A percentile compares a stretch with the other conserved stretches of the same genome.
phyloP scores from a whole-genome alignment of 2,888 invertebrate genomes.

The Saturnia japonica region DNA sequence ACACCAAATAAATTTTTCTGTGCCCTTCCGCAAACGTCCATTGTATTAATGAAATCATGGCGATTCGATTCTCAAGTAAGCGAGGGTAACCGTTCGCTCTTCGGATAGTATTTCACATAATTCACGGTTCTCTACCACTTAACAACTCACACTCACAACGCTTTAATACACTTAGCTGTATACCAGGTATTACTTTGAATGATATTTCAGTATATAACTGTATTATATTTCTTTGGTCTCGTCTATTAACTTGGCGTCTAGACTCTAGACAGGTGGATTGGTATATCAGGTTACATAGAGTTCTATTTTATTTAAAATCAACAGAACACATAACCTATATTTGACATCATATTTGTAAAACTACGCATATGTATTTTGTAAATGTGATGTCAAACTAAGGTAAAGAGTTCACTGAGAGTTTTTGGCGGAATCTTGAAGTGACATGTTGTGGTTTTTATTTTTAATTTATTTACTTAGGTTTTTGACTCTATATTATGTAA shows the following conservation, averaged over 20 bases:
- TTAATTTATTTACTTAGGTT: too few relatives aligned
- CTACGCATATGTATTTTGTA: too few relatives aligned
- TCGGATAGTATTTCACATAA: constrained; percentile 36
- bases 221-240: not conserved
- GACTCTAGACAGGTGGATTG: not conserved
- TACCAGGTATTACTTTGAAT: constrained; percentile 4
- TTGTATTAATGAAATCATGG: not conserved
- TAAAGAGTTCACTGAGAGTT: too few relatives aligned
- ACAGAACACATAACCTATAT: too few relatives aligned
- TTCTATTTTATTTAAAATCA: not conserved
- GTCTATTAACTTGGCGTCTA: not conserved
- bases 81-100: constrained; percentile 34
- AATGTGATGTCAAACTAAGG: too few relatives aligned
- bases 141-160: constrained; percentile 33
- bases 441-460: too few relatives aligned
- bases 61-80: constrained; percentile 23
- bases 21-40: too few relatives aligned
- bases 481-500: too few relatives aligned
- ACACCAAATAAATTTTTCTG: too few relatives aligned
- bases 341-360: too few relatives aligned
- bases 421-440: too few relatives aligned
- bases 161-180: constrained; percentile 31
- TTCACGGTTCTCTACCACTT: constrained; percentile 33
- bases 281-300: not conserved
- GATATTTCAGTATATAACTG: not conserved